A percentile compares a stretch with the other conserved stretches of the same genome.
phyloP scores from a whole-genome alignment of 2,113 vertebrate species.

The Terrapene triunguis region DNA sequence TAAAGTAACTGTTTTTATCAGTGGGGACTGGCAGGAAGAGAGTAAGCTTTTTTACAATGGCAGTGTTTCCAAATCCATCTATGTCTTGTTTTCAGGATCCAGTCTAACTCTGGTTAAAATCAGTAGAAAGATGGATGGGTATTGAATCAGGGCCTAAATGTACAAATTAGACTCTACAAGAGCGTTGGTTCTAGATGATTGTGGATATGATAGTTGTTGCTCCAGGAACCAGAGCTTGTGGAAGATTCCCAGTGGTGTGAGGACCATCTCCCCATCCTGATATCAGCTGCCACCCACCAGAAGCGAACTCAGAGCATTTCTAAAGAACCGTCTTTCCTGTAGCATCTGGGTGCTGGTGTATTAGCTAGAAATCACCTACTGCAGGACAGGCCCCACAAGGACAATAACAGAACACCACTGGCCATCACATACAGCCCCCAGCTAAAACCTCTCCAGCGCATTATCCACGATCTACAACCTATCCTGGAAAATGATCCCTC shows the following conservation, averaged over 20 bases:
- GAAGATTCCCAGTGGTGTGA: neutral
- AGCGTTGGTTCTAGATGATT: too few relatives aligned
- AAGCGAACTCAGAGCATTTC: fast-evolving
- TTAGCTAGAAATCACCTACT: too few relatives aligned
- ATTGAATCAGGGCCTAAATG: neutral
- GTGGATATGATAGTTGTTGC: neutral
- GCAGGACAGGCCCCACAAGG: too few relatives aligned
- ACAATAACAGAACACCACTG: too few relatives aligned
- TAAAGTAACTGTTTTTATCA: neutral
- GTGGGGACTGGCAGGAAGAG: neutral
- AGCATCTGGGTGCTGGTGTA: neutral
- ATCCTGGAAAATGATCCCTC: too few relatives aligned
- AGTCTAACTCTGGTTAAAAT: neutral
- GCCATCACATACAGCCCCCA: too few relatives aligned
- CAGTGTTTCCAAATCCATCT: neutral
- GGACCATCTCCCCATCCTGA: neutral
- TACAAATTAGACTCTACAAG: neutral
- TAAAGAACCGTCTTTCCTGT: neutral
- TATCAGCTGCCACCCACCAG: fast-evolving
- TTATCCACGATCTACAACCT: too few relatives aligned
- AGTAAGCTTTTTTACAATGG: neutral
- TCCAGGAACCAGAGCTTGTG: fast-evolving
- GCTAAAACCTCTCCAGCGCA: too few relatives aligned
- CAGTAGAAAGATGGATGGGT: fast-evolving
- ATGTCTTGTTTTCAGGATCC: neutral